Conservation (phyloP, 2,888 invertebrate genomes). For the Parnassius smintheus region DNA sequence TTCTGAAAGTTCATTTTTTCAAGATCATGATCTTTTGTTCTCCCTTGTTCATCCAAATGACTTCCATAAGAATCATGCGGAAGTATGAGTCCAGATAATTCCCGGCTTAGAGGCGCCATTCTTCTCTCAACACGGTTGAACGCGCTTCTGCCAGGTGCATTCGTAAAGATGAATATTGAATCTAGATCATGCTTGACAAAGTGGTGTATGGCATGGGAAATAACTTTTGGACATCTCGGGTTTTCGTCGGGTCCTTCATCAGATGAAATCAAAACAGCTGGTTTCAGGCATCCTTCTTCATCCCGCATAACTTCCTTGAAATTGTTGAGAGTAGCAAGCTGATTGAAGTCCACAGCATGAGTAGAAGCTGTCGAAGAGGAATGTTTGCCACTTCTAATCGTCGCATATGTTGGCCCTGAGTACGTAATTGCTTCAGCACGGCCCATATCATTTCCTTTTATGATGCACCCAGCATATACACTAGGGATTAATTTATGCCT, state of each 20-base stretch:
- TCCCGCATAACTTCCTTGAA: not conserved
- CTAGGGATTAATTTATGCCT: conserved; percentile 16
- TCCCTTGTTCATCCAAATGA: too few species aligned
- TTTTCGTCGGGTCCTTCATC: conserved; percentile 34
- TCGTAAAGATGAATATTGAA: too few species aligned
- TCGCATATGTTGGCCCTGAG: conserved; percentile 26
- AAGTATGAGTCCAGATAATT: too few species aligned
- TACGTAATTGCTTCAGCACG: conserved; percentile 28
- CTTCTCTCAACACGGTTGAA: not conserved
- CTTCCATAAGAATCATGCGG: too few species aligned
- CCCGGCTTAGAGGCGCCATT: not conserved
- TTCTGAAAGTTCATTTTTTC: too few species aligned
- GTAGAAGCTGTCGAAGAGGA: not conserved
- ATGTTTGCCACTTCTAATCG: conserved; percentile 9
- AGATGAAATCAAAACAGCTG: conserved; percentile 2
- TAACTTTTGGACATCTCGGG: conserved; percentile 32
- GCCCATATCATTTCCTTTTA: conserved; percentile 30
- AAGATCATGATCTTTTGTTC: too few species aligned
- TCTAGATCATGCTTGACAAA: not conserved
- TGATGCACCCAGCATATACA: conserved; percentile 29
- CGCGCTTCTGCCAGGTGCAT: not conserved
- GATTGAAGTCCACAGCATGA: not conserved
- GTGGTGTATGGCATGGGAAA: conserved; percentile 3
- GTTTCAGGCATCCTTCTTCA: conserved; percentile 9
- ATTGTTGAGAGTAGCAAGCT: not conserved